Evolutionary conservation across 2,888 invertebrate species (phyloP).

Genomic region (Sphaerophoria taeniata): DNA sequence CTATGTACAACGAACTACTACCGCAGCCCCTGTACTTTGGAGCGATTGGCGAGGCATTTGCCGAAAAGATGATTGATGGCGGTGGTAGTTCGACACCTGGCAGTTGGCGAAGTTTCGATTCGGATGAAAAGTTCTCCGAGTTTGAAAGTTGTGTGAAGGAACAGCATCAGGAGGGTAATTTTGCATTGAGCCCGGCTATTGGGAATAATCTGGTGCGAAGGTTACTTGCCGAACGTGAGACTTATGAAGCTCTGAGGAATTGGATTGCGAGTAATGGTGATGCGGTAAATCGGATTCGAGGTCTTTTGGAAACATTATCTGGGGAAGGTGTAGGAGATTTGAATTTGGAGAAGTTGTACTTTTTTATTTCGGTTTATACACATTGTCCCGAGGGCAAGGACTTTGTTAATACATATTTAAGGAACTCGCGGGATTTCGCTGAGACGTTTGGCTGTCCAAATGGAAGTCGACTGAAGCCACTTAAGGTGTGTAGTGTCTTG

Average conservation of each 20-base stretch:
- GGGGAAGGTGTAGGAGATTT: constrained; percentile 72
- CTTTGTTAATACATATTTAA: constrained; percentile 78
- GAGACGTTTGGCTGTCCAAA: constrained; percentile 78
- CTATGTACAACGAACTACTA: constrained; percentile 76
- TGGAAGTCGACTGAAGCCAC: constrained; percentile 76
- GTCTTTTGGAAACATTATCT: constrained; percentile 70
- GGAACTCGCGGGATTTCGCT: constrained; percentile 78
- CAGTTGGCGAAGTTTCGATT: constrained; percentile 81
- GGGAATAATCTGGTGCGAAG: constrained; percentile 78
- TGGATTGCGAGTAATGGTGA: constrained; percentile 77
- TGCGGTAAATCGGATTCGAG: constrained; percentile 75
- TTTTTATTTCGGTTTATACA: constrained; percentile 77
- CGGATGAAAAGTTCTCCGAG: constrained; percentile 78
- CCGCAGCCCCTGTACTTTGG: constrained; percentile 78
- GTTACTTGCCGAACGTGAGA: constrained; percentile 77
- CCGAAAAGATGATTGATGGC: constrained; percentile 78
- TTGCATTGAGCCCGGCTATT: constrained; percentile 34
- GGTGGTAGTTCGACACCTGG: constrained; percentile 79
- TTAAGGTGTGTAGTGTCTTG: constrained; percentile 75
- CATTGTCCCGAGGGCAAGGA: constrained; percentile 77
- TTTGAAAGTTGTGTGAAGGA: constrained; percentile 77
- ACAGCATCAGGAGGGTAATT: constrained; percentile 74
- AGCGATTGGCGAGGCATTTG: constrained; percentile 78
- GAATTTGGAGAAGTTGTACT: constrained; percentile 78
- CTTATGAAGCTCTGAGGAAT: constrained; percentile 76